Conservation (phyloP, 2,888 invertebrate genomes). For the Ernsta delagoae region DNA sequence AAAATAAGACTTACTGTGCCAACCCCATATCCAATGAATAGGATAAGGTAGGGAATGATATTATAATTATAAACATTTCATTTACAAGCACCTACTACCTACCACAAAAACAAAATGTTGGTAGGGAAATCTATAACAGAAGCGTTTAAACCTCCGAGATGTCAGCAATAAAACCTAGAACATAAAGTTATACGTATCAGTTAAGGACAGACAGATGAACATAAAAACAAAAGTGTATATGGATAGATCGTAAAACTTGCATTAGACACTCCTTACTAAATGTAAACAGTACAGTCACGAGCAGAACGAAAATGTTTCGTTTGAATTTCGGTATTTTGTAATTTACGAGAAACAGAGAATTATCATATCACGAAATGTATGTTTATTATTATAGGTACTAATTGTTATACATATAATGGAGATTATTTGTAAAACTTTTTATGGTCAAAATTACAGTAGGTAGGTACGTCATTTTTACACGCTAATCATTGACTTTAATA, state of each 20-base stretch:
- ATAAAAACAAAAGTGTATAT: slow-evolving; percentile 56
- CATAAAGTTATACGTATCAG: slow-evolving; percentile 48
- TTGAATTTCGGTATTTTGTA: not conserved
- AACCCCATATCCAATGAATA: no score
- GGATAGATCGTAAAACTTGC: slow-evolving; percentile 57
- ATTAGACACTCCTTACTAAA: slow-evolving; percentile 54
- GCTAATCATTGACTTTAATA: no score
- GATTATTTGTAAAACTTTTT: no score
- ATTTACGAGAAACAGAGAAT: not conserved
- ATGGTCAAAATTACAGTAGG: no score
- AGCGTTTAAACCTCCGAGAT: slow-evolving; percentile 38
- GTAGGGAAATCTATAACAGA: not conserved
- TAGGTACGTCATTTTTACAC: no score
- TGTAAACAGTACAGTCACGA: slow-evolving; percentile 48
- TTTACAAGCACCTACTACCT: not conserved
- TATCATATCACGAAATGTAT: not conserved
- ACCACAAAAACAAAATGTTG: no score
- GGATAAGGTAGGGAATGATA: no score
- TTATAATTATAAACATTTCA: not conserved
- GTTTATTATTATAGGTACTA: not conserved
- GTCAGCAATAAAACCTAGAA: slow-evolving; percentile 44
- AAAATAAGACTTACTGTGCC: no score
- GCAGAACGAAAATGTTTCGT: slow-evolving; percentile 6
- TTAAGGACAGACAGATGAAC: slow-evolving; percentile 48
- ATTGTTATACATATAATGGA: no score